Percentiles rank a stretch among this genome's conserved stretches.
Evolutionary conservation across 2,797 vertebrate genomes (phyloP).

Genomic region (Antrozous pallidus): DNA sequence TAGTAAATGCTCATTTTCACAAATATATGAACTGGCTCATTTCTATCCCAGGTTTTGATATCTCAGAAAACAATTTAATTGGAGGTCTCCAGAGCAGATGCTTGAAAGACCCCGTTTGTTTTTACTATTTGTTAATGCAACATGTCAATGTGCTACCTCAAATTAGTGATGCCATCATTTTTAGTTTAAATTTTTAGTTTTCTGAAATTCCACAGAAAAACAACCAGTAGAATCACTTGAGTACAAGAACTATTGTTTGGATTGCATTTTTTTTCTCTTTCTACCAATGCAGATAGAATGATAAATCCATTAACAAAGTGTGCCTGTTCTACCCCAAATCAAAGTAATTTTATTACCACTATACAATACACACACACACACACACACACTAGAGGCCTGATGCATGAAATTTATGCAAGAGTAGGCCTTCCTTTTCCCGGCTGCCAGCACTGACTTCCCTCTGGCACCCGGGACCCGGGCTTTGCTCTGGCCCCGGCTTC

Average conservation of each 20-base stretch:
- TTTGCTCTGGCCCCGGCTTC: no score
- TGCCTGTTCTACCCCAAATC: slow-evolving; percentile 66
- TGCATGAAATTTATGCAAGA: no score
- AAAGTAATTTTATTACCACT: slow-evolving; percentile 59
- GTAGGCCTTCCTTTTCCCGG: no score
- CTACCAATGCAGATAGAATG: slow-evolving; percentile 72
- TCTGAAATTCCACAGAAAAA: slow-evolving; percentile 40
- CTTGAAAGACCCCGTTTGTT: not conserved
- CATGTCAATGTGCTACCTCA: not conserved
- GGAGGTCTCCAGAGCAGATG: not conserved
- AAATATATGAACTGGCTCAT: not conserved
- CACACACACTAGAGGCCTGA: not conserved
- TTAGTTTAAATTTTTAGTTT: slow-evolving; percentile 56
- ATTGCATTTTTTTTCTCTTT: not conserved
- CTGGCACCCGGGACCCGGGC: no score
- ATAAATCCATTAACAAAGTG: slow-evolving; percentile 51
- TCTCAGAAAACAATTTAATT: not conserved
- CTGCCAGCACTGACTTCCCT: accelerated
- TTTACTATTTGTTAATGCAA: not conserved
- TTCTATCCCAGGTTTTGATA: not conserved
- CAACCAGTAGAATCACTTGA: slow-evolving; percentile 5
- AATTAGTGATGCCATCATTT: slow-evolving; percentile 18
- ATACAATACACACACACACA: slow-evolving; percentile 48
- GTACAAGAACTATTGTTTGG: slow-evolving; percentile 2
- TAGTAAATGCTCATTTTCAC: not conserved